Base-by-base conservation (phyloP, 2,888 invertebrate species). In the Nemurella pictetii region DNA sequence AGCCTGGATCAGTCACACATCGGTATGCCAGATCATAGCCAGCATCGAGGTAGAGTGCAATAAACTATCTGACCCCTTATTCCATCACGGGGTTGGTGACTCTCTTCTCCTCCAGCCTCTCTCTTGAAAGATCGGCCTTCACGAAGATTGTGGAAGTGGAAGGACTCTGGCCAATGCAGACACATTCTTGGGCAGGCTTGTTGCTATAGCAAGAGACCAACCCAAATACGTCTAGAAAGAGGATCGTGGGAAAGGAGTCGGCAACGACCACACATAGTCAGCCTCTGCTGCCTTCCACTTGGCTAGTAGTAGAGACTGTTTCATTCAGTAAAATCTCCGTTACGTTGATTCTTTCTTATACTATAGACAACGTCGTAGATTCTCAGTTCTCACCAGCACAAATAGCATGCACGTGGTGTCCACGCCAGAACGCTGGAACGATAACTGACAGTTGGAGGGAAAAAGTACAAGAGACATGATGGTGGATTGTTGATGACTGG, bases 61-160 rank as follows among this genome's bases (percentile, higher is more conserved):
- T 32, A 81, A 81, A 81, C 81, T 81, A 81, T 55, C 26, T 55
- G 78, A 78, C 28, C 78, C 78, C 30, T 78, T 12, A 28, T 3
- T 78, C n/a, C 15, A 78, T 26, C 26, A 81, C 35, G 25, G 81
- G 81, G 81, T 35, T 81, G 81, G 35, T 55, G 36, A 81, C 81
- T 81, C 36, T 81, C 36, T 80, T 7, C 32, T 75, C 73, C 3
- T 73, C 5, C 15, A 20, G 25, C 73, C 12, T 75, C 1, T 3
- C 75, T 28, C 12, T 75, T 25, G 27, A 55, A 55, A 55, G 55
- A 55, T 7, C 20, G 55, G 15, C 9, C 15, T 55, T 55, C 9
- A 20, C 9, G 55, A 15, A 55, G 32, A 32, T 32, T 32, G 55
- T 55, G 55, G 55, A 55, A 55, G 55, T 55, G 55, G 55, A 55